These are phyloP conservation scores for Lordiphosa clarofinis DNA, from an alignment of 1,140 invertebrate species.

Conservation along the genomic window DNA sequence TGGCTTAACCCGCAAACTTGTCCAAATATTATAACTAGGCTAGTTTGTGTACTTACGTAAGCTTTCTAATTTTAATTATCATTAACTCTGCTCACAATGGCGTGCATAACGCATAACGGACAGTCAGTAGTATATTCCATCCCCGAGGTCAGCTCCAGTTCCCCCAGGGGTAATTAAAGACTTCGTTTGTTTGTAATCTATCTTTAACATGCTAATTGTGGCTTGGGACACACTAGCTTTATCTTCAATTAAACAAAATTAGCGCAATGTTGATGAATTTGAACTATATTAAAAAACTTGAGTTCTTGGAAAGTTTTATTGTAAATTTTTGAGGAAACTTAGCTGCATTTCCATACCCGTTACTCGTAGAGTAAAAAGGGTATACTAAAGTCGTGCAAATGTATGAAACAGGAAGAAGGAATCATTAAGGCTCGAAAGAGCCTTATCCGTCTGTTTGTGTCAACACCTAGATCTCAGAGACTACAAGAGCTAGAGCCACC, in stretches of 20 bases:
- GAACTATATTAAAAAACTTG: conserved; percentile 39
- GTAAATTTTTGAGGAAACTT: no score
- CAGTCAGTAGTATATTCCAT: conserved; percentile 7
- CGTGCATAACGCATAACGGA: conserved; percentile 23
- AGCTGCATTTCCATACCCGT: no score
- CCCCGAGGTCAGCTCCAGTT: conserved; percentile 49
- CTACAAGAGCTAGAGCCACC: no score
- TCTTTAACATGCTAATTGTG: conserved; percentile 51
- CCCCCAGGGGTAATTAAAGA: conserved; percentile 52
- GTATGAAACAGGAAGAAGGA: no score
- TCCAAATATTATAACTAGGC: conserved; percentile 15
- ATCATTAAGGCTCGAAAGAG: no score
- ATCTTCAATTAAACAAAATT: conserved; percentile 57
- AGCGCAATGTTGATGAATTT: conserved; percentile 43
- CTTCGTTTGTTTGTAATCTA: conserved; percentile 29
- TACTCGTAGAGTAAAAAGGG: no score
- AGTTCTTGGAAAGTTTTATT: not conserved
- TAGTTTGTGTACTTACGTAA: conserved; percentile 52
- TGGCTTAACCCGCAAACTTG: conserved; percentile 15
- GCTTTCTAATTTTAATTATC: conserved; percentile 54
- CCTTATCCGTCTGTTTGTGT: no score
- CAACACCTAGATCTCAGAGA: no score
- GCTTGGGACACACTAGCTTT: conserved; percentile 3
- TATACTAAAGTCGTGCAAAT: no score
- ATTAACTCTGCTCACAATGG: conserved; percentile 24